Base-by-base conservation (phyloP, 2,888 invertebrate genomes). In the Falcaria lacertinaria region DNA sequence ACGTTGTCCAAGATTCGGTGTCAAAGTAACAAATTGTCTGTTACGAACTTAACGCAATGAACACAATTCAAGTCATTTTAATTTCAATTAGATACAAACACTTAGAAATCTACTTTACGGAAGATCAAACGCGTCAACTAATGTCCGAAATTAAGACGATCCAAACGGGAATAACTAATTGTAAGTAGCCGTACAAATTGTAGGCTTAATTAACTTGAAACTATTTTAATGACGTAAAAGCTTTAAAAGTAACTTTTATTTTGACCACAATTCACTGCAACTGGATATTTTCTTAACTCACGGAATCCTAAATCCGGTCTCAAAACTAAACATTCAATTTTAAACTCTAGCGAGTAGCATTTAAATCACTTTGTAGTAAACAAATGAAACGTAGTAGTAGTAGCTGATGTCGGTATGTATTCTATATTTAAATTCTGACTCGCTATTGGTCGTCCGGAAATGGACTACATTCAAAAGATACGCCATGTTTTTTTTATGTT, bases 341-440 rank as follows among this genome's bases (percentile, higher is more conserved):
- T 50, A 48, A 54, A 57, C 61, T 52, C 49, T 63, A 35, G 39
- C 38, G 40, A 47, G 33, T 38, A 16, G 39, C 42, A 40, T 22
- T 47, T 45, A 50, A 45, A 44, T 39, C 44, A 34, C 32, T 41
- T 59, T 57, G 54, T 45, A 52, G 45, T 41, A 11, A 34, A 28
- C 36, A 33, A 16, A 37, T n/a, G 15, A 6, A 34, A 38, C 16
- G 38, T 51, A 50, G 50, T 57, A 50, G 50, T 57, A 44, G 46
- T 49, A 48, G 45, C 39, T 57, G 39, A 46, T 55, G 55, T 60
- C 59, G 57, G 58, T 64, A 64, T 54, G 52, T 50, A 41, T 64
- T 74, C 72, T 72, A 79, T 63, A 71, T 78, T 69, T 79, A 76
- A 68, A 73, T 60, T 48, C 57, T 45, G 56, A 51, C 52, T 52